Base-by-base conservation (phyloP, 2,797 vertebrate genomes). In the Gorsachius magnificus region DNA sequence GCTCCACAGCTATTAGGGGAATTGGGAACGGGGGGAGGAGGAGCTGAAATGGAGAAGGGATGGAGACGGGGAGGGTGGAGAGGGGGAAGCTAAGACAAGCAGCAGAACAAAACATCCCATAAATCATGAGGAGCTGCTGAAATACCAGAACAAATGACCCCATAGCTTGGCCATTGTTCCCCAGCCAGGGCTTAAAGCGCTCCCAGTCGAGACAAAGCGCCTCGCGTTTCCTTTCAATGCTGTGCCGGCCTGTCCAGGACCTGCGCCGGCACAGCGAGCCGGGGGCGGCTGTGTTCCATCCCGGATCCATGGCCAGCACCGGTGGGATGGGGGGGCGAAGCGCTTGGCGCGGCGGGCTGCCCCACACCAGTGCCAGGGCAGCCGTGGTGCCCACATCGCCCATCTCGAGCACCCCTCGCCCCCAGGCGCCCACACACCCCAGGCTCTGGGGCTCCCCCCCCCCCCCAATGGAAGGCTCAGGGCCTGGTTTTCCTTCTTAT, bases 111-210 rank as follows among this genome's bases (percentile, higher is more conserved):
- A 97, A 97, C 95, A 96, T 96, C 92, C 89, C 96, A 97, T 97
- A 97, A 97, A 97, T 97, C 96, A 97, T 66, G 92, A 93, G 95
- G 84, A 97, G 96, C 95, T 95, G 96, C 94, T 97, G 97, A 97
- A 97, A 96, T 83, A 96, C 95, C 96, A 96, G 96, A 97, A 97
- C 95, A 97, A 96, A 97, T 97, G 96, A 97, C 97, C 96, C 97
- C 97, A 95, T 88, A 83, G 96, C 95, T 97, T 97, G 95, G 97
- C 96, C 94, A 97, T 97, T 95, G 95, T 97, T 96, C 94, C 94
- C 4, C 6, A 85, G 75, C 3, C 7, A 96, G 69, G 93, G 94
- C 91, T 97, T 91, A 96, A 92, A 94, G 93, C 6, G 12, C 94
- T 96, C 94, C 86, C 95, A 89, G 94, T 94, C 65, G 13, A 97